Evolutionary conservation across 2,888 invertebrate genomes (phyloP), one percentile per base, ranked within the genome.

Genomic region (Apoda limacodes): DNA sequence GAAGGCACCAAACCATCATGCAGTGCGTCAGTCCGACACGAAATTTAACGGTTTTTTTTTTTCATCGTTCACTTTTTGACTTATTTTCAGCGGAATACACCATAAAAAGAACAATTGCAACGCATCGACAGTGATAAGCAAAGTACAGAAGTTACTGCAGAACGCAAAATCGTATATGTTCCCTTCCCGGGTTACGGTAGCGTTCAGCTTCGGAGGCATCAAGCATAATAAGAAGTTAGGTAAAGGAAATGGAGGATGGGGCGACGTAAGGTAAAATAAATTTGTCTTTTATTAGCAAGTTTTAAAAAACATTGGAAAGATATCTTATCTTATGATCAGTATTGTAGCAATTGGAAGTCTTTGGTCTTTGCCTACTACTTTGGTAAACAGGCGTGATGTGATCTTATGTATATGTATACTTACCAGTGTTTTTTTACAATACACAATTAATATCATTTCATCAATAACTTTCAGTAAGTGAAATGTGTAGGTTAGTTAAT

Each of bases 211-310:
- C 1, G 91, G 93, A 45, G 82, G 93, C 5, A 85, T 90, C 3
- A 95, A 94, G 61, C 93, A 93, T 13, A 98, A 98, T 63, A 78
- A 78, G 45, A 90, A 90, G 51, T 69, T 93, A 3, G 84, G 88
- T 5, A 94, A 93, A 61, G 94, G 93, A 1, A 99, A 99, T 58
- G 99, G 98, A 0, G 98, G 98, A 1, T 99, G 99, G 98, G 97
- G 96, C 5, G 99, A 99, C 58, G 60, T 82, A 7, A 67, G 82
- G 81, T 80, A 23, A 50, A 5, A 17, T 7, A 7, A 5, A 7
- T 6, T 5, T 7, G 17, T 7, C 5, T 7, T 7, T 17, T 6
- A 17, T 17, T 5, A 6, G 17, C 7, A 17, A 5, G 7, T 7
- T 17, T 6, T 17, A 17, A 17, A 5, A 17, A 17, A 6, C 5